Conservation (phyloP, 1,140 invertebrate genomes). For the Asobara japonica region DNA sequence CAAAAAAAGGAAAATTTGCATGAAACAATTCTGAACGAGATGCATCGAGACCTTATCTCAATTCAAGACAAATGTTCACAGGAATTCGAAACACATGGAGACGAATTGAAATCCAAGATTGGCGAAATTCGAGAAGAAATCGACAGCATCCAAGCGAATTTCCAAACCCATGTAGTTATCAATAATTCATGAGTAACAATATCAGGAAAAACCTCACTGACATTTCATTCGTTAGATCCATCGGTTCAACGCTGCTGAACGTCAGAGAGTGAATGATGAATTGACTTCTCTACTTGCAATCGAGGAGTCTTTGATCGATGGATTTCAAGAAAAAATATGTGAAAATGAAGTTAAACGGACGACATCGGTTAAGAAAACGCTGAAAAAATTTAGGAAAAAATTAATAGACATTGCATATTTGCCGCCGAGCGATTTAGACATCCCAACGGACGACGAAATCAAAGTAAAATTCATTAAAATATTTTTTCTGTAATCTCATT, state of each 20-base stretch:
- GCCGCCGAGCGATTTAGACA: not conserved
- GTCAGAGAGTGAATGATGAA: not conserved
- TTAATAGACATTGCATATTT: not conserved
- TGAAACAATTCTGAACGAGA: not conserved
- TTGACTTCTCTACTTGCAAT: not conserved
- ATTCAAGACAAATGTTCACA: not conserved
- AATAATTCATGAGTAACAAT: not conserved
- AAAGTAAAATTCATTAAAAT: no score
- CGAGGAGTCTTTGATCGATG: not conserved
- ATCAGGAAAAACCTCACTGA: not conserved
- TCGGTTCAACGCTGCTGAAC: not conserved
- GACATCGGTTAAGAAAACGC: not conserved
- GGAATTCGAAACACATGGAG: not conserved
- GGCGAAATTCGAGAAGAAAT: not conserved
- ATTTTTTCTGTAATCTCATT: no score
- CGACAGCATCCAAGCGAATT: not conserved
- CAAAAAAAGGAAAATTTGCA: not conserved
- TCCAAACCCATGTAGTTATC: not conserved
- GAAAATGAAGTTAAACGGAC: not conserved
- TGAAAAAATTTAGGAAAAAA: not conserved
- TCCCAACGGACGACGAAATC: slow-evolving; percentile 1
- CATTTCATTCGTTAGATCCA: not conserved
- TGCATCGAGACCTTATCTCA: not conserved
- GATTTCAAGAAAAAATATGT: not conserved
- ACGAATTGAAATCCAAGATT: not conserved